These are phyloP conservation scores for Theristicus caerulescens DNA, from an alignment of 2,113 vertebrate species.

Conservation along the genomic window DNA sequence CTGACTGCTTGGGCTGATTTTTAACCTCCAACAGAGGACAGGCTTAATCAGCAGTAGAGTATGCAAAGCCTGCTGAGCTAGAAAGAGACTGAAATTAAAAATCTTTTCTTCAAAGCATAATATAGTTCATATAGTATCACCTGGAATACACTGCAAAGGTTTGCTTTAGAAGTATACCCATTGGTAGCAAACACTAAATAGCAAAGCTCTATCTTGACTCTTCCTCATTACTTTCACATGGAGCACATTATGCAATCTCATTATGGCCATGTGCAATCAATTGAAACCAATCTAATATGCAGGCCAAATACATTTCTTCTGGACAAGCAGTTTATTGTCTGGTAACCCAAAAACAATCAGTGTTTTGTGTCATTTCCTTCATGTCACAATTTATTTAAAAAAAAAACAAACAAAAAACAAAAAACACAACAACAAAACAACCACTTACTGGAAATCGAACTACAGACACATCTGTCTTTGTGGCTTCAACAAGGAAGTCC, in stretches of 20 bases:
- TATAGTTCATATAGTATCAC: background rate
- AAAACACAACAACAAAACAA: background rate
- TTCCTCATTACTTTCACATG: background rate
- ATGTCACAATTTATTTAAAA: background rate
- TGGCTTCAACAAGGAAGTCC: conserved; percentile 96
- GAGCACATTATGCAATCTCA: background rate
- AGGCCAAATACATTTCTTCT: background rate
- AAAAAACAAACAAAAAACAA: background rate
- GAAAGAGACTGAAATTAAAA: background rate
- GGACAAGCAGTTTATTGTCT: background rate
- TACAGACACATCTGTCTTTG: conserved; percentile 91
- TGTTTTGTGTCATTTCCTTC: background rate
- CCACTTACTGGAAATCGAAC: conserved; percentile 94
- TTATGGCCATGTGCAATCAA: background rate
- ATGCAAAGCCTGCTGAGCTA: background rate
- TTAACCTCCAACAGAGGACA: background rate
- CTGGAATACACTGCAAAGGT: background rate
- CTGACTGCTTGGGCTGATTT: background rate
- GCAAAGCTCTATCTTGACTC: background rate
- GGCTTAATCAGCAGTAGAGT: background rate
- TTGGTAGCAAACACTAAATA: background rate
- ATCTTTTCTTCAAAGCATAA: background rate
- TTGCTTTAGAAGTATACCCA: background rate
- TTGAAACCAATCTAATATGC: background rate
- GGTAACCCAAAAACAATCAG: background rate